A percentile compares a stretch with the other conserved stretches of the same genome.
These are phyloP conservation scores for Protodeltote pygarga DNA, from an alignment of 2,888 invertebrate genomes.

Conservation along the genomic window DNA sequence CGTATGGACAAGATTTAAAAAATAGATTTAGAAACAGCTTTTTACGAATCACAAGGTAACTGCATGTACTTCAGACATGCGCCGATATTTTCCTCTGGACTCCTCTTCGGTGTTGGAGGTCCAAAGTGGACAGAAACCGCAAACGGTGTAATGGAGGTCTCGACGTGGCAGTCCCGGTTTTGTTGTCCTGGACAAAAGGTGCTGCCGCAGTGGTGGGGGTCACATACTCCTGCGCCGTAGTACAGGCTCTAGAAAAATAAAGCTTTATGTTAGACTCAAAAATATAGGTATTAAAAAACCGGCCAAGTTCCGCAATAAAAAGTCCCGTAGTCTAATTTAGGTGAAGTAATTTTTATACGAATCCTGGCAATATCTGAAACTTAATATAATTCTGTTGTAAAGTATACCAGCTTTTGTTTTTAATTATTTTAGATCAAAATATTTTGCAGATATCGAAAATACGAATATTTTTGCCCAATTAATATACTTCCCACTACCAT, in stretches of 20 bases:
- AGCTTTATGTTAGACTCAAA: background rate
- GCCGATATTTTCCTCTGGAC: conserved; percentile 93
- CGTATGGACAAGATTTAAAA: too few species aligned
- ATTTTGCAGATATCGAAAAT: too few species aligned
- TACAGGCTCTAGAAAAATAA: conserved; percentile 83
- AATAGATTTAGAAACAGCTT: too few species aligned
- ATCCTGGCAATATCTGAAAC: too few species aligned
- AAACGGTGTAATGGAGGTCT: conserved; percentile 92
- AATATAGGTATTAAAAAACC: background rate
- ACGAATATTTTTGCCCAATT: too few species aligned
- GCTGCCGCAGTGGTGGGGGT: conserved; percentile 92
- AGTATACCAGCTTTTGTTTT: too few species aligned
- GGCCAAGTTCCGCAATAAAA: background rate
- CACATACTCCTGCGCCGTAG: conserved; percentile 89
- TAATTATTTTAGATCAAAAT: too few species aligned
- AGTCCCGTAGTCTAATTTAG: too few species aligned
- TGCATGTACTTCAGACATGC: conserved; percentile 92
- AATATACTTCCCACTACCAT: too few species aligned
- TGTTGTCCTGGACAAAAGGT: conserved; percentile 88
- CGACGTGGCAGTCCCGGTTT: conserved; percentile 88
- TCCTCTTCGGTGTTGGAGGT: conserved; percentile 88
- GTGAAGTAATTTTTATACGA: too few species aligned
- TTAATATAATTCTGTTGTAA: too few species aligned
- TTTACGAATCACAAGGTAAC: conserved; percentile 86
- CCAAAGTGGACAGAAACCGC: conserved; percentile 93